Evolutionary conservation across 2,888 invertebrate species (phyloP), one percentile per base, ranked within the genome.

Genomic region (Ditylenchus weischeri): DNA sequence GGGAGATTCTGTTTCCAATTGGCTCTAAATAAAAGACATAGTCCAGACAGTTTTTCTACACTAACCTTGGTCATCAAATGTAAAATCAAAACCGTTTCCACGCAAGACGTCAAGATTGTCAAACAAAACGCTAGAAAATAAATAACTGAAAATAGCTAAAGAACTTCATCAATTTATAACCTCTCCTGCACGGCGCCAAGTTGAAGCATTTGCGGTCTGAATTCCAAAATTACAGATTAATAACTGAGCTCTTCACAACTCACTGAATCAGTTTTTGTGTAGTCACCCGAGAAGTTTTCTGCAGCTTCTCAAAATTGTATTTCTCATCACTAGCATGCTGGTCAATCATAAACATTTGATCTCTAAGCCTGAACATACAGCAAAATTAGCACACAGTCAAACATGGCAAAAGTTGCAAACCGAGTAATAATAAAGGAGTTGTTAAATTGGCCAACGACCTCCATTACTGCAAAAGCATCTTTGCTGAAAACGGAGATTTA

Each of bases 321-420:
- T 95, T 96, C 86, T 98, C 96, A 58, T 75, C 71, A 19, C 91
- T 90, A 8, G 98, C 98, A 86, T 99, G 98, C 85, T 99, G 98
- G 86, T 99, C 98, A 69, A 99, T 89, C 69, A 99, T 93, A 84
- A 98, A 96, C 13, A 99, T 86, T 86, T 99, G 93, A 64, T 89
- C n/a, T 29, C 35, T 29, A 8, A 6, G 49, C 38, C 7, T 48
- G 29, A n/a, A 38, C 8, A 15, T 13, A 43, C 8, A 43, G 15
- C 1, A 43, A 15, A 10, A 43, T 13, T 43, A 43, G 1, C 15
- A 6, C 3, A 43, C 15, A 15, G 8, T 13, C 11, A 15, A 43
- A 10, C 43, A 6, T 43, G 15, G 15, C 43, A 10, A 43, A 43
- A 43, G 43, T 43, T 43, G 15, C 13, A 36, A 93, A 86, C 79